Evolutionary conservation across 2,888 invertebrate species (phyloP), one percentile per base, ranked within the genome.

Genomic region (Drosophila merina): DNA sequence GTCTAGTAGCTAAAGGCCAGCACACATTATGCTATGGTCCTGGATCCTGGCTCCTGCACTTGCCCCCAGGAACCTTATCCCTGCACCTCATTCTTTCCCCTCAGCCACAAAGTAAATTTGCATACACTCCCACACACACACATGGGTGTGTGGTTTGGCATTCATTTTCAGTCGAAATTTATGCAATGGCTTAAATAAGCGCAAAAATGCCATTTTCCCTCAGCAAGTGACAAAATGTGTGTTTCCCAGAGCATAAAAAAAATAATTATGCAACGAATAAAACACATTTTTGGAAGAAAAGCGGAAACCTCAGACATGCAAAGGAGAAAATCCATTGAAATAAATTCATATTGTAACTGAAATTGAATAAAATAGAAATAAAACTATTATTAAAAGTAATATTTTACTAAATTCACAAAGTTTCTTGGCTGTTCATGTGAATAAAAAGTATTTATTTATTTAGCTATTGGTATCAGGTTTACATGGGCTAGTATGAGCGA

Each of bases 161-260:
- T 75, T 75, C 33, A 70, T 70, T 74, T 74, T 75, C 48, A 44
- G 76, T 36, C 72, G 54, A 88, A 86, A 84, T 88, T 88, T 88
- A 84, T 84, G 88, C 83, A 88, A 88, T 80, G 67, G 88, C 75
- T 88, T 83, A 88, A 83, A 86, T 76, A 86, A 83, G 86, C 84
- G 86, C 77, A 83, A 88, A 83, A 83, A 86, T 83, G 77, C 54
- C 84, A 83, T 75, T 80, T 88, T 83, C 71, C 67, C 67, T 62
- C 70, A 63, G 63, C 55, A 72, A 83, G 88, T 75, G 86, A 75
- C 80, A 83, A 83, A 75, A 75, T 51, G 38, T 72, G 36, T 71
- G 49, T 56, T 40, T 51, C 47, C 47, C 57, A 31, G 70, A 60
- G 74, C 74, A 77, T 71, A 58, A 51, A 68, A 33, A 84, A 80